Evolutionary conservation across 2,888 invertebrate genomes (phyloP), one percentile per base, ranked within the genome.

Genomic region (Cecidostiba fungosa): DNA sequence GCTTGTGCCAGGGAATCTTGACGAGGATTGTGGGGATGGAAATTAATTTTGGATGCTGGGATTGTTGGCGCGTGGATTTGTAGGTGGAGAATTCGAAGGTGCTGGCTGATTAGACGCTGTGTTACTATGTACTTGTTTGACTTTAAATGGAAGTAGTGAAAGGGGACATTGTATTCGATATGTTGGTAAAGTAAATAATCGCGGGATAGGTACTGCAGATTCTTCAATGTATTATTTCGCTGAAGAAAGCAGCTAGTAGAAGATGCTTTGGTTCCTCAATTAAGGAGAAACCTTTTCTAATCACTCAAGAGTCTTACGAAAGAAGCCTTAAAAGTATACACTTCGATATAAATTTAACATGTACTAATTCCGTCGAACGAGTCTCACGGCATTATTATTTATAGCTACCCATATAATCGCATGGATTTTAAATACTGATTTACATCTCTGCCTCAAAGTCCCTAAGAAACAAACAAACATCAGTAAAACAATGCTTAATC

Each of bases 241-340:
- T 10, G 29, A 32, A 76, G 19, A 32, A 76, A 76, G 74, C 50
- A 72, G 10, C 16, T 54, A 32, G n/a, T n/a, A 32, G 50, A 43
- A 81, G 54, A 36, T 54, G 62, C 43, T 32, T 66, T 23, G 59
- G 23, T 66, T 43, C 59, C 29, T 76, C 74, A 62, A 82, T 72
- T 73, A 43, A 47, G 73, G 74, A 62, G 82, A 82, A 62, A 82
- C 62, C 74, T 76, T 70, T 59, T 72, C 54, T 81, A 62, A 76
- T 82, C 59, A 23, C 14, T 50, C 10, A 26, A 76, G 62, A 47
- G 32, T 23, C 74, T 76, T 82, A 50, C 32, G 62, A 69, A 69
- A 77, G 76, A 82, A 82, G 76, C 82, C 69, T 77, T 82, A 82
- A 76, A 77, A 82, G 29, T 47, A 36, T 69, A 36, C 69, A n/a